These are phyloP conservation scores for Embidobia sp. DNA, from an alignment of 2,888 invertebrate species.

Conservation along the genomic window DNA sequence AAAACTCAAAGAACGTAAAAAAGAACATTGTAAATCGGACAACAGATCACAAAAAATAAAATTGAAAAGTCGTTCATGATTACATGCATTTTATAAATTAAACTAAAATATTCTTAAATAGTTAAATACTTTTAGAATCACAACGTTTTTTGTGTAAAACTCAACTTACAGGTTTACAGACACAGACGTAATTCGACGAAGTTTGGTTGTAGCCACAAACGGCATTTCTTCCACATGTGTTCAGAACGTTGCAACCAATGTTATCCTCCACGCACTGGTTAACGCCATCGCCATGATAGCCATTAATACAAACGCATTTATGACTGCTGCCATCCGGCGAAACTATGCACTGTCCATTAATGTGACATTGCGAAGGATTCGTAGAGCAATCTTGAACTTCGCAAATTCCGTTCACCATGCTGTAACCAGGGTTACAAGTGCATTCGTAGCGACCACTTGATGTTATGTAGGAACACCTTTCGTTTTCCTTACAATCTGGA, in stretches of 20 bases:
- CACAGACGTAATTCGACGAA: constrained; percentile 75
- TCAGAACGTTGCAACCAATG: constrained; percentile 87
- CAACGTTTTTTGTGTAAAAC: no score
- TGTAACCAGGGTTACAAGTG: constrained; percentile 89
- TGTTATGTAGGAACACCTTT: constrained; percentile 87
- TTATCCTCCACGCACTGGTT: constrained; percentile 77
- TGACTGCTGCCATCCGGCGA: constrained; percentile 80
- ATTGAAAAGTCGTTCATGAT: no score
- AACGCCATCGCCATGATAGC: constrained; percentile 80
- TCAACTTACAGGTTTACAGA: constrained; percentile 75
- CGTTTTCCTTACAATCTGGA: constrained; percentile 87
- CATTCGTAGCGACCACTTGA: constrained; percentile 86
- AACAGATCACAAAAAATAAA: no score
- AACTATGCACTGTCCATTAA: constrained; percentile 82
- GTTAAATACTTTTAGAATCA: no score
- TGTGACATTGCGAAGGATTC: constrained; percentile 82
- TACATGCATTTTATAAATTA: no score
- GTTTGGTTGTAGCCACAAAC: constrained; percentile 84
- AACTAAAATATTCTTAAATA: no score
- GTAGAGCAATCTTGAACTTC: constrained; percentile 75
- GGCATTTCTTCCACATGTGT: constrained; percentile 91
- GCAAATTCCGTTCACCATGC: constrained; percentile 79
- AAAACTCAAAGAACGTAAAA: no score
- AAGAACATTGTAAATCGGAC: no score
- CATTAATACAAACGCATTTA: constrained; percentile 86